Conservation (phyloP, 2,113 vertebrate genomes). For the Menidia beryllina region DNA sequence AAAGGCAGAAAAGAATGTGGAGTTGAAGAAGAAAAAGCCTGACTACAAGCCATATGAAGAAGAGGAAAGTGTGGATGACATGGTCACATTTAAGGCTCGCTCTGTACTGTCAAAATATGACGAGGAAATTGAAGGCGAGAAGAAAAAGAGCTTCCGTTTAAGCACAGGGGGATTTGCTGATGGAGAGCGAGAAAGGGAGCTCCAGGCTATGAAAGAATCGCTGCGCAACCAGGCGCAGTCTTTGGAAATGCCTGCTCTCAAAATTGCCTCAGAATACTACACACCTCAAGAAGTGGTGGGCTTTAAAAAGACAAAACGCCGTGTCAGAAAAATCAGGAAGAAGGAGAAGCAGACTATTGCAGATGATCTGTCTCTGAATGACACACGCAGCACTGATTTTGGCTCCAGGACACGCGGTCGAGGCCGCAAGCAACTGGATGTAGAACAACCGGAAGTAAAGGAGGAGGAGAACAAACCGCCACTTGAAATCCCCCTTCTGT, state of each 20-base stretch:
- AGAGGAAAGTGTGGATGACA: constrained; percentile 89
- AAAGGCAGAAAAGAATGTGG: constrained; percentile 89
- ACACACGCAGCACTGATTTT: constrained; percentile 84
- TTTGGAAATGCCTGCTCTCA: constrained; percentile 80
- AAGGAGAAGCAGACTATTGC: constrained; percentile 79
- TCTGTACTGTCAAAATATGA: constrained; percentile 90
- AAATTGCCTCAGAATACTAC: constrained; percentile 88
- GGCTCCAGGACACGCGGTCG: constrained; percentile 88
- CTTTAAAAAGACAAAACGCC: constrained; percentile 89
- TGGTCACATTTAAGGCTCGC: constrained; percentile 82
- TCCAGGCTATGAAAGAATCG: constrained; percentile 85
- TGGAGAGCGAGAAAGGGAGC: constrained; percentile 85
- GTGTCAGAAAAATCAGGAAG: constrained; percentile 89
- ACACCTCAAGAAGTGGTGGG: constrained; percentile 89
- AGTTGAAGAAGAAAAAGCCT: constrained; percentile 90
- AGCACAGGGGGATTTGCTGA: constrained; percentile 83
- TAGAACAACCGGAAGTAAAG: constrained; percentile 14
- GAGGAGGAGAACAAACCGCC: background rate
- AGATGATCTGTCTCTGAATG: constrained; percentile 68
- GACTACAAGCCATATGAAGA: constrained; percentile 90
- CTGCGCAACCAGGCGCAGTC: constrained; percentile 87
- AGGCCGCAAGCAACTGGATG: constrained; percentile 65
- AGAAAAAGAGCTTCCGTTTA: constrained; percentile 88
- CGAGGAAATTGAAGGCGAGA: constrained; percentile 91
- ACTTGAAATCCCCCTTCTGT: constrained; percentile 54